Base-by-base conservation (phyloP, 2,888 invertebrate species). In the Tetragonula carbonaria region DNA sequence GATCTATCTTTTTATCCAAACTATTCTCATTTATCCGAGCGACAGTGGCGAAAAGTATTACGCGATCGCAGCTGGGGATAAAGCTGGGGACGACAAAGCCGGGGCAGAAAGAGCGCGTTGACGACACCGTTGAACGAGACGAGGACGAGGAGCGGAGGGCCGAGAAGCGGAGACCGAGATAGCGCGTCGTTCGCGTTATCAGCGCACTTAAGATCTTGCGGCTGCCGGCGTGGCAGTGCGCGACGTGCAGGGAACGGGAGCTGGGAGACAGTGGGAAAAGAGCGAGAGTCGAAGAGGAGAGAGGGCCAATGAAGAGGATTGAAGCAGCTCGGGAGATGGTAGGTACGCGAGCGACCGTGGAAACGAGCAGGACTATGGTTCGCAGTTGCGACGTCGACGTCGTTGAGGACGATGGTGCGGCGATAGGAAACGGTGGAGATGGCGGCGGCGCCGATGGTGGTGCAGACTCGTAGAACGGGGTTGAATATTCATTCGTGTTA, bases 401-500 rank as follows among this genome's bases (percentile, higher is more conserved):
- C 82, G 83, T 86, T 76, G 83, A 82, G 84, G 76, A 89, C 82
- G 88, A 89, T 74, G 80, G 87, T 78, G 89, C 78, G 68, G 85
- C 79, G 85, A 89, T 88, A 85, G 87, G 87, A 86, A 89, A 87
- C 70, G 80, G 87, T 77, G 78, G 85, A 86, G 84, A 80, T 74
- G 85, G 80, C 70, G 77, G 70, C 78, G 87, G 83, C 87, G 87
- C 72, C 80, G 90, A 90, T 90, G 90, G 87, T 90, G 80, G 86
- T 73, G 82, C 84, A 88, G 88, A 82, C 87, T 90, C 90, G 89
- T 88, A 87, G 45, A 45, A 90, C 90, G 89, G 77, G 91, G 91
- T 93, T 94, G 94, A 94, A 94, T 94, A 94, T 94, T 94, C 94
- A 94, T 94, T 94, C 92, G 91, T 82, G 94, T 94, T 94, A 94